Base-by-base conservation (phyloP, 2,113 vertebrate genomes). In the Cinclus mexicanus region DNA sequence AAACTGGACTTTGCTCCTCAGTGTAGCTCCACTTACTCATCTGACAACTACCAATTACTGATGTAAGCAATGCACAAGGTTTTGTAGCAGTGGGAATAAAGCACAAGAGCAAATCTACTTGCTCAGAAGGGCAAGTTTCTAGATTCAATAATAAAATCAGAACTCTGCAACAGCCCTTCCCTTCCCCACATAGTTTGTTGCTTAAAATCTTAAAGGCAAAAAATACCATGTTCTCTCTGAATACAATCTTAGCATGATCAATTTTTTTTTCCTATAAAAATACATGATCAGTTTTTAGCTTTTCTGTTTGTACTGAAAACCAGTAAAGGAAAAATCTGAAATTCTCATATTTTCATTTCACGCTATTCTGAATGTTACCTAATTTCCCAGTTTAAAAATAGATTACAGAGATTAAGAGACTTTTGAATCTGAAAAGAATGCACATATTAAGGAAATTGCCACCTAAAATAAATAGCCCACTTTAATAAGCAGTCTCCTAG, bases 341-440 rank as follows among this genome's bases (percentile, higher is more conserved):
- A 83, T 29, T 63, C 79, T 65, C 72, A 50, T 23, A 35, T 61
- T 94, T 92, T 42, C 50, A 72, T 82, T 92, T 64, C 61, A 52
- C 12, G 2, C 12, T 56, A 8, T 75, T 80, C 69, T 77, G 53
- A 60, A 83, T 39, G 24, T 52, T 70, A 72, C 44, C 75, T 83
- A 29, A 93, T 93, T 95, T 94, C 55, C 44, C 76, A 61, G 49
- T 94, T 96, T 89, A 95, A 95, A 94, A 64, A 86, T n/a, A 65
- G 92, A 75, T 69, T 61, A 60, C 28, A 61, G 4, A 14, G 26
- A 68, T 72, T 68, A 83, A 89, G 65, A 89, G 16, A 44, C 21
- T 74, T 94, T 46, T 68, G 64, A 75, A 63, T 53, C 47, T 35
- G 60, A 84, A 95, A 88, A 71, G 28, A 50, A 71, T 39, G 53